A percentile compares a stretch with the other conserved stretches of the same genome.
Evolutionary conservation across 2,797 vertebrate species (phyloP).

Genomic region (Aldrovandia affinis): DNA sequence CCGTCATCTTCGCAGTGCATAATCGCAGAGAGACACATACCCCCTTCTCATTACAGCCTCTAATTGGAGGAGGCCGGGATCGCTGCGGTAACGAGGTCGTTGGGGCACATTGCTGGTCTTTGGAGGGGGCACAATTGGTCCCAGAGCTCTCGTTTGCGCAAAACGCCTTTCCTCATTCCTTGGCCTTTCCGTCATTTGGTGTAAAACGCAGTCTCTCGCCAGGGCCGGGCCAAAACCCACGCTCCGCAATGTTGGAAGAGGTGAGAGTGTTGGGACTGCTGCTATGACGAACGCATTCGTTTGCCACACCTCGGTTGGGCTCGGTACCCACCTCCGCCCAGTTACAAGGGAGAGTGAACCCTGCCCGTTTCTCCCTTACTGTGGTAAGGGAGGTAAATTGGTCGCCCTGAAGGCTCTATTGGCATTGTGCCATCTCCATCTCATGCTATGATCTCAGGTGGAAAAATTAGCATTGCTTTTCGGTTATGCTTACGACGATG

Average conservation of each 20-base stretch:
- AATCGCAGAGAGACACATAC: background rate
- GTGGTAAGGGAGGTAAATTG: too few relatives aligned
- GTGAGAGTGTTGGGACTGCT: background rate
- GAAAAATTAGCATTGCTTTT: background rate
- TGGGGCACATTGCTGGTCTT: background rate
- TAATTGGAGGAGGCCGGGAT: background rate
- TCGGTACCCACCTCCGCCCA: background rate
- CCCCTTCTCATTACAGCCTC: slow-evolving; percentile 6
- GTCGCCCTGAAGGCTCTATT: too few relatives aligned
- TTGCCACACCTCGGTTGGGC: background rate
- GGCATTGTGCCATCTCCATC: background rate
- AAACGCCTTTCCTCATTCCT: background rate
- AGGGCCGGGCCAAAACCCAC: background rate
- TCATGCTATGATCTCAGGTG: background rate
- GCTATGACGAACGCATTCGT: background rate
- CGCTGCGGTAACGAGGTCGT: slow-evolving; percentile 18
- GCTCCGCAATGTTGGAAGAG: slow-evolving; percentile 2
- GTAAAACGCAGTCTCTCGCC: background rate
- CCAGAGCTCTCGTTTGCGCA: background rate
- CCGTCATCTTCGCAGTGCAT: background rate
- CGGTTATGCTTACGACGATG: background rate
- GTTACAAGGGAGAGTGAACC: background rate
- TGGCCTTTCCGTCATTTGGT: background rate
- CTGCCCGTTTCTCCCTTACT: background rate
- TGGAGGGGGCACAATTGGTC: background rate